Base-by-base conservation (phyloP, 2,113 vertebrate species). In the Fukomys damarensis region DNA sequence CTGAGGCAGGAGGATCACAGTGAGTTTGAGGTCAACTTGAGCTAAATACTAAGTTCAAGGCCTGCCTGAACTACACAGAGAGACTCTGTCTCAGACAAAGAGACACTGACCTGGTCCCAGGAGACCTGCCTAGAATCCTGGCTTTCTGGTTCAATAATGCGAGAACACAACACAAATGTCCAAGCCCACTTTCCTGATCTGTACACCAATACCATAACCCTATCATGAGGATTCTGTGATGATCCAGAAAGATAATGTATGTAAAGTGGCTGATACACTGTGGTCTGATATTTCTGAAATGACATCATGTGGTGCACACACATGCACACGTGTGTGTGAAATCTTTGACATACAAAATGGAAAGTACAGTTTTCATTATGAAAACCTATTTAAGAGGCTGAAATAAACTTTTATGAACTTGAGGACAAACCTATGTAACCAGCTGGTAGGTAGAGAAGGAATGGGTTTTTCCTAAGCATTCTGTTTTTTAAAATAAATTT, bases 301-400 rank as follows among this genome's bases (percentile, higher is more conserved):
- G 61, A 58, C 74, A 8, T 0, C 12, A 35, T 35, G 11, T 77
- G 4, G 6, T 4, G 26, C 66, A 9, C 38, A 63, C 68, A 20
- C 35, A 38, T 38, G 3, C 30, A 54, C 52, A 43, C 11, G 12
- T 5, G 12, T 4, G 17, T 24, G 28, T 32, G 5, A 66, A 35
- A n/a, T 46, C n/a, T 86, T 58, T 30, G 5, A 70, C 43, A 12
- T 38, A 52, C 32, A 83, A 86, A 43, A n/a, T 30, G 52, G 43
- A 94, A 49, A 30, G 76, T 80, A 94, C 7, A 77, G 12, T 54
- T 84, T 84, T 91, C 77, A 77, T 86, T 77, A 82, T 1, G 92
- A 58, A 76, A 92, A 89, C 9, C 26, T 26, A 8, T 12, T 84
- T 86, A 26, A 86, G 12, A 2, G 20, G 46, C 63, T 16, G 35